Conservation (phyloP, 1,140 invertebrate species). For the Trissolcus basalis region DNA sequence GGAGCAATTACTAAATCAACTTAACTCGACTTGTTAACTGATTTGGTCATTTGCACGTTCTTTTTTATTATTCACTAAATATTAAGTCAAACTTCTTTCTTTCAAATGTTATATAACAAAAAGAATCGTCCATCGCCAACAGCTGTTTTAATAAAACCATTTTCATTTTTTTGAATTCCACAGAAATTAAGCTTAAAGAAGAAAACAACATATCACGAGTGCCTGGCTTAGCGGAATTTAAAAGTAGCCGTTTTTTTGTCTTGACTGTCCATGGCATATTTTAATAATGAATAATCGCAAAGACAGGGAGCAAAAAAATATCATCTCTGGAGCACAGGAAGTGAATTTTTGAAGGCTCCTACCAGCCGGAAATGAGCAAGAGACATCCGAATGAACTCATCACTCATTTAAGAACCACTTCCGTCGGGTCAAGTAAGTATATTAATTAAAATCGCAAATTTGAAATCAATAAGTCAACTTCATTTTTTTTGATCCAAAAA, state of each 20-base stretch:
- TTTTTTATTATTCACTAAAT: too few relatives aligned
- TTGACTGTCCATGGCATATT: slow-evolving; percentile 56
- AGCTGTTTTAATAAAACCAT: too few relatives aligned
- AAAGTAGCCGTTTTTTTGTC: slow-evolving; percentile 42
- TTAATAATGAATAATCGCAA: slow-evolving; percentile 64
- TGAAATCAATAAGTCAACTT: too few relatives aligned
- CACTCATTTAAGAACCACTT: slow-evolving; percentile 67
- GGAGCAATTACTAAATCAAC: slow-evolving; percentile 23
- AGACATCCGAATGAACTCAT: slow-evolving; percentile 67
- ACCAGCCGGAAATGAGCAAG: slow-evolving; percentile 68
- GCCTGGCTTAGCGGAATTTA: slow-evolving; percentile 44
- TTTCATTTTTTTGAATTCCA: too few relatives aligned
- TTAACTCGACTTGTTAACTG: background rate
- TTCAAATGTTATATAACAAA: too few relatives aligned
- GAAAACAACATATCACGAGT: slow-evolving; percentile 23
- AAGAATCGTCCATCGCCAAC: too few relatives aligned
- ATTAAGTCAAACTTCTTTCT: too few relatives aligned
- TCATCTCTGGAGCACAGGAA: slow-evolving; percentile 61
- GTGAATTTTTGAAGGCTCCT: slow-evolving; percentile 55
- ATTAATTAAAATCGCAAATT: slow-evolving; percentile 50
- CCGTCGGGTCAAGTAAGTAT: slow-evolving; percentile 51
- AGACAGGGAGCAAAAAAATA: slow-evolving; percentile 63
- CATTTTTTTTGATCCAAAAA: too few relatives aligned
- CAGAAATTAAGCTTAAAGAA: slow-evolving; percentile 8
- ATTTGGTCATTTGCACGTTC: too few relatives aligned